These are phyloP conservation scores for Eledone cirrhosa DNA, from an alignment of 2,888 invertebrate genomes.

Conservation along the genomic window DNA sequence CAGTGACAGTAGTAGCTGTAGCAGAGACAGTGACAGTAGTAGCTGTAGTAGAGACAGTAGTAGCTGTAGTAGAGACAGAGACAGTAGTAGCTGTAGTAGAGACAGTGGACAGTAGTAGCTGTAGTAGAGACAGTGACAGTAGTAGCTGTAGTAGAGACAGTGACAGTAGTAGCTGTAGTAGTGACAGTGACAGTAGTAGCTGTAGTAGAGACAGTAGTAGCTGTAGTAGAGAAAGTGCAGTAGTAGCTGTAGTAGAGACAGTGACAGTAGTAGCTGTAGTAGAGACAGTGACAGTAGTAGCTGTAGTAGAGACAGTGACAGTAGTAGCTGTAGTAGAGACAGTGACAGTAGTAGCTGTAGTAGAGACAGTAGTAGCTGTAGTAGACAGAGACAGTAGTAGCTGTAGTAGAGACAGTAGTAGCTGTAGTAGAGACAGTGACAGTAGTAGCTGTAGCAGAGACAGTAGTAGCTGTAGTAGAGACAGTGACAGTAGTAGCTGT, in stretches of 20 bases:
- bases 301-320: background rate
- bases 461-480: background rate
- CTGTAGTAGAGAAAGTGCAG: background rate
- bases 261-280: conserved; percentile 19
- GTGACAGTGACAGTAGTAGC: conserved; percentile 4
- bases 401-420: background rate
- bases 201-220: background rate
- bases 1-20: background rate
- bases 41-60: background rate
- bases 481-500: background rate
- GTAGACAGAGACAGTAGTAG: background rate
- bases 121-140: conserved; percentile 8
- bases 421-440: background rate
- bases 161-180: conserved; percentile 16
- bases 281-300: conserved; percentile 12
- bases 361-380: background rate
- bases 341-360: background rate
- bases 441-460: no score
- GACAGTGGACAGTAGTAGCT: conserved; percentile 12
- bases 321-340: background rate
- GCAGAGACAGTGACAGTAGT: background rate
- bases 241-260: conserved; percentile 12
- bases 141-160: conserved; percentile 12
- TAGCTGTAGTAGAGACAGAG: no score
- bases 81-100: no score